phyloP scores from a whole-genome alignment of 2,797 vertebrate species.

The Chelonia mydas region DNA sequence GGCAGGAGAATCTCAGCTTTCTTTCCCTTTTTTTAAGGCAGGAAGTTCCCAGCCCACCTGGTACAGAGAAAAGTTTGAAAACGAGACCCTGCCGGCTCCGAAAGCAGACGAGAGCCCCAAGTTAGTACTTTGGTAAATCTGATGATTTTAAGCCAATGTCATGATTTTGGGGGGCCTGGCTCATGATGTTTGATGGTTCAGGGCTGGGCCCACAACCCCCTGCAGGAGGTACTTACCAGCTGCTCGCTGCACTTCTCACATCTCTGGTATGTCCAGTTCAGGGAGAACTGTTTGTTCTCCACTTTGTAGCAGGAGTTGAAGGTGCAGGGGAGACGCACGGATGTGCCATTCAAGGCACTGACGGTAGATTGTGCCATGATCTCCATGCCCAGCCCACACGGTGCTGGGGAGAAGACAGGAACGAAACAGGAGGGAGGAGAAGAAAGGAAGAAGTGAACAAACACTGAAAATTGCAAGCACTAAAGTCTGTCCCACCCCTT shows the following conservation, averaged over 20 bases:
- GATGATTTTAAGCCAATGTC: too few species aligned
- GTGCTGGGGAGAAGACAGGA: constrained; percentile 75
- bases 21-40: background rate
- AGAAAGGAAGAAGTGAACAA: background rate
- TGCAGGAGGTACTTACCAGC: constrained; percentile 81
- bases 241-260: constrained; percentile 89
- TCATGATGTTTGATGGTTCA: fast-evolving
- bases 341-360: constrained; percentile 91
- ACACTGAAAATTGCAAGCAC: background rate
- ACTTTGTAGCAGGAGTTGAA: constrained; percentile 98
- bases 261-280: constrained; percentile 97
- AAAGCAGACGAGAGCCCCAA: too few species aligned
- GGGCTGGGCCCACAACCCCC: fast-evolving
- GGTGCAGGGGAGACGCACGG: constrained; percentile 89
- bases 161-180: background rate
- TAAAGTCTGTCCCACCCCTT: background rate
- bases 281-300: constrained; percentile 88
- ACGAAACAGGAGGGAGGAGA: background rate
- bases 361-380: constrained; percentile 83
- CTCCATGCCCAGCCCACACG: constrained; percentile 87
- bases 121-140: background rate
- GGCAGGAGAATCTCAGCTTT: background rate
- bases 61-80: background rate
- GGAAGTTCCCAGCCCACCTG: background rate
- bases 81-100: background rate